A percentile compares a stretch with the other conserved stretches of the same genome.
Evolutionary conservation across 2,113 vertebrate genomes (phyloP).

Genomic region (Cheirogaleus medius): DNA sequence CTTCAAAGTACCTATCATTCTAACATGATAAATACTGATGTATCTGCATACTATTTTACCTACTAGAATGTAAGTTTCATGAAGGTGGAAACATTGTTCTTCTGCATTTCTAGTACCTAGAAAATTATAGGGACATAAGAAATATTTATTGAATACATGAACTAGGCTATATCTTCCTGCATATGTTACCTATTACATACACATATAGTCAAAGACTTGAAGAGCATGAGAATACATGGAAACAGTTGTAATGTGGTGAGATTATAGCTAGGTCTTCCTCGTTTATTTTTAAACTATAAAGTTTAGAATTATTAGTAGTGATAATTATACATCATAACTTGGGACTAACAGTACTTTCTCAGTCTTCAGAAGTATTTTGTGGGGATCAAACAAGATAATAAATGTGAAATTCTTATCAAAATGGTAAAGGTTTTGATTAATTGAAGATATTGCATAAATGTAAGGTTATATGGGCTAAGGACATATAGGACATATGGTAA

Average conservation of each 20-base stretch:
- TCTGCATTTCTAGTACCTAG: not conserved
- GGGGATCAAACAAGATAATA: not conserved
- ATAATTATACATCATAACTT: not conserved
- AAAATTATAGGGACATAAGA: not conserved
- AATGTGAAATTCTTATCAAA: conserved; percentile 15
- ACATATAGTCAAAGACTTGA: not conserved
- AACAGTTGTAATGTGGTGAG: not conserved
- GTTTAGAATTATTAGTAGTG: not conserved
- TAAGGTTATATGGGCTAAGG: not conserved
- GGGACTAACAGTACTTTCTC: not conserved
- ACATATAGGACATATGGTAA: not conserved
- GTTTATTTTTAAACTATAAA: not conserved
- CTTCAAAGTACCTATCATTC: not conserved
- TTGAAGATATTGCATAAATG: not conserved
- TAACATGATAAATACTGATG: not conserved
- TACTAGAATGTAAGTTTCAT: not conserved
- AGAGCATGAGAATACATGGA: not conserved
- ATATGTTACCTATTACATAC: not conserved
- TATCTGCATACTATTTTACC: not conserved
- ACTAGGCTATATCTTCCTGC: not conserved
- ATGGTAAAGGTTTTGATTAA: not conserved
- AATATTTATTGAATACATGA: not conserved
- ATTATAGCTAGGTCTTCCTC: not conserved
- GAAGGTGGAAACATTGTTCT: not conserved
- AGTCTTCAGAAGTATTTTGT: not conserved